These are phyloP conservation scores for Bursaphelenchus okinawaensis DNA, from an alignment of 2,888 invertebrate species.

Conservation along the genomic window DNA sequence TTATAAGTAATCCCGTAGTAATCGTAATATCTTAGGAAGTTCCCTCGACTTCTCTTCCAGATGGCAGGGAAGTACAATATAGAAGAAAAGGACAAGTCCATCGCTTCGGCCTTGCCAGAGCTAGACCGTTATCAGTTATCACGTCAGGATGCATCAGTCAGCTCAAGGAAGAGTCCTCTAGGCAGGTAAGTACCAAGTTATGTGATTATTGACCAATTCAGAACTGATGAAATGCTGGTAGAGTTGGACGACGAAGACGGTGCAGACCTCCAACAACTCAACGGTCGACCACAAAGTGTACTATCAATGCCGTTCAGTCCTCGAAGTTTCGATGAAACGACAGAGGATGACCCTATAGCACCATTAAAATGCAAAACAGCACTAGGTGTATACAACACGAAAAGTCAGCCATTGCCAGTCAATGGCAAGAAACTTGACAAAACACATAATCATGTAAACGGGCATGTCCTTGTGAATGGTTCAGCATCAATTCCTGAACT, in stretches of 20 bases:
- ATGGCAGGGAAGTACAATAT: conserved; percentile 10
- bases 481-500: background rate
- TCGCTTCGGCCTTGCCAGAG: conserved; percentile 18
- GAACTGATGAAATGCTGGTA: conserved; percentile 49
- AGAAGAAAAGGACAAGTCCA: conserved; percentile 1
- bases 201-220: conserved; percentile 28
- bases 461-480: background rate
- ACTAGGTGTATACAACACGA: conserved; percentile 5
- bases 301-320: background rate
- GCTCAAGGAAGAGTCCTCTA: conserved; percentile 29
- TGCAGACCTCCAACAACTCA: conserved; percentile 6
- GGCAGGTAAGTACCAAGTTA: conserved; percentile 24
- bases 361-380: conserved; percentile 21
- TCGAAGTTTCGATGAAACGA: conserved; percentile 16
- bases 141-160: conserved; percentile 37
- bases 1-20: background rate
- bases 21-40: conserved; percentile 1
- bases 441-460: background rate
- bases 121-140: conserved; percentile 28
- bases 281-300: background rate
- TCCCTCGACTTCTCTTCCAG: conserved; percentile 12
- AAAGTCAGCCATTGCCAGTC: conserved; percentile 6
- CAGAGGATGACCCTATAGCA: conserved; percentile 23
- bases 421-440: conserved; percentile 1
- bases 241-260: conserved; percentile 48